These are phyloP conservation scores for Characodon lateralis DNA, from an alignment of 2,797 vertebrate genomes.

Conservation along the genomic window DNA sequence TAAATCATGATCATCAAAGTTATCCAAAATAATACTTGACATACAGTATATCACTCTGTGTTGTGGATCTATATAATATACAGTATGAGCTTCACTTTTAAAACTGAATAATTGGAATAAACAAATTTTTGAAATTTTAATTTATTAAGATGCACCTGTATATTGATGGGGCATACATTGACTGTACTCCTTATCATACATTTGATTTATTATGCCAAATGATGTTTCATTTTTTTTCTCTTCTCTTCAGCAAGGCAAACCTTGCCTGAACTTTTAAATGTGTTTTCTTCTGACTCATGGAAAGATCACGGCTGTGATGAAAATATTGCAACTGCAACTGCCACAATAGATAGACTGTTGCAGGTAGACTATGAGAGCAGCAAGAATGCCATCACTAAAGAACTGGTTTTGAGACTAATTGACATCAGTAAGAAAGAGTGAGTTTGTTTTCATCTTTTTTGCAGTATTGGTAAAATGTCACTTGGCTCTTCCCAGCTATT, in stretches of 20 bases:
- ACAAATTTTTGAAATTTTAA: not conserved
- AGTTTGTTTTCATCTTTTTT: conserved; percentile 36
- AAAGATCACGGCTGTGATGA: conserved; percentile 79
- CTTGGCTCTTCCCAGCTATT: not conserved
- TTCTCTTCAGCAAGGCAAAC: conserved; percentile 79
- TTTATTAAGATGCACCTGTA: not conserved
- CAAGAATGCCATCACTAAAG: conserved; percentile 80
- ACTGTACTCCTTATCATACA: not conserved
- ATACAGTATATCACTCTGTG: too few species aligned
- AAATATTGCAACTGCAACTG: conserved; percentile 82
- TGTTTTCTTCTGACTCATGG: conserved; percentile 70
- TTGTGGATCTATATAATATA: too few species aligned
- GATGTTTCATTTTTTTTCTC: conserved; percentile 1
- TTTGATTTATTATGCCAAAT: not conserved
- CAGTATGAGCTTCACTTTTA: not conserved
- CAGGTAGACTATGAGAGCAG: conserved; percentile 79
- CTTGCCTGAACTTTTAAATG: conserved; percentile 83
- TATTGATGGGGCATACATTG: not conserved
- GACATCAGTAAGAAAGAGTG: conserved; percentile 82
- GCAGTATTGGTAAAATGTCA: not conserved
- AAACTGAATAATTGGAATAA: not conserved
- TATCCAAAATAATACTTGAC: too few species aligned
- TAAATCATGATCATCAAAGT: too few species aligned
- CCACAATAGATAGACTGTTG: conserved; percentile 82
- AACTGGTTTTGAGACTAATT: conserved; percentile 78